phyloP scores from a whole-genome alignment of 2,797 vertebrate species.

The Aselliscus stoliczkanus region DNA sequence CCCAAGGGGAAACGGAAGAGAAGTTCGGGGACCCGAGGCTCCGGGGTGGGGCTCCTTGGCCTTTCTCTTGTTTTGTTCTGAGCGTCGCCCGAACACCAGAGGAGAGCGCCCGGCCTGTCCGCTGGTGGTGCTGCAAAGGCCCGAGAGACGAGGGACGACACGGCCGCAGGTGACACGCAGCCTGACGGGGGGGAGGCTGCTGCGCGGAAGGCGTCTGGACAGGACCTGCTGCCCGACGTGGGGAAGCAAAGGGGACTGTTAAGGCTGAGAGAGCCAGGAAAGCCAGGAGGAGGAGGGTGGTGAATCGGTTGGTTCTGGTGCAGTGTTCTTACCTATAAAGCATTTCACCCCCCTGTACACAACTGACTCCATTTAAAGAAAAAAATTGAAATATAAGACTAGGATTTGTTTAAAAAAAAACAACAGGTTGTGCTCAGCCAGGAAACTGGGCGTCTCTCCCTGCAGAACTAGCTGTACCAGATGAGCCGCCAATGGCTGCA shows the following conservation, averaged over 20 bases:
- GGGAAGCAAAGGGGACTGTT: too few species aligned
- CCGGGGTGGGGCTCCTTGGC: background rate
- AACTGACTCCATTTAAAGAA: conserved; percentile 21
- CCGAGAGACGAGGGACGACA: background rate
- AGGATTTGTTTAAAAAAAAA: conserved; percentile 85
- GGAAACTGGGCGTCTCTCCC: too few species aligned
- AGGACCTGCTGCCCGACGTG: too few species aligned
- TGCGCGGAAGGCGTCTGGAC: too few species aligned
- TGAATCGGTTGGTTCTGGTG: too few species aligned
- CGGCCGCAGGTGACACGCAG: background rate
- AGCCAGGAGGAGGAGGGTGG: too few species aligned
- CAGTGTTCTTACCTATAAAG: conserved; percentile 91
- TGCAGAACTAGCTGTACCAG: too few species aligned
- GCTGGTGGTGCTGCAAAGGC: background rate
- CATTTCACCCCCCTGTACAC: conserved; percentile 89
- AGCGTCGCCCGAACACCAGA: background rate
- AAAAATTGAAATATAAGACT: conserved; percentile 85
- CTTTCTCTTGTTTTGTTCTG: background rate
- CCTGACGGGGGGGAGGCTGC: background rate
- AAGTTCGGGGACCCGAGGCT: too few species aligned
- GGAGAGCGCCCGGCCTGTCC: background rate
- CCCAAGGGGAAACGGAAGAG: too few species aligned
- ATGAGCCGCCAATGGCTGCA: too few species aligned
- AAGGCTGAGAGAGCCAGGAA: too few species aligned
- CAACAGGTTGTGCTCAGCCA: too few species aligned